These are phyloP conservation scores for Stenotaenia linearis DNA, from an alignment of 2,888 invertebrate species.

Conservation along the genomic window DNA sequence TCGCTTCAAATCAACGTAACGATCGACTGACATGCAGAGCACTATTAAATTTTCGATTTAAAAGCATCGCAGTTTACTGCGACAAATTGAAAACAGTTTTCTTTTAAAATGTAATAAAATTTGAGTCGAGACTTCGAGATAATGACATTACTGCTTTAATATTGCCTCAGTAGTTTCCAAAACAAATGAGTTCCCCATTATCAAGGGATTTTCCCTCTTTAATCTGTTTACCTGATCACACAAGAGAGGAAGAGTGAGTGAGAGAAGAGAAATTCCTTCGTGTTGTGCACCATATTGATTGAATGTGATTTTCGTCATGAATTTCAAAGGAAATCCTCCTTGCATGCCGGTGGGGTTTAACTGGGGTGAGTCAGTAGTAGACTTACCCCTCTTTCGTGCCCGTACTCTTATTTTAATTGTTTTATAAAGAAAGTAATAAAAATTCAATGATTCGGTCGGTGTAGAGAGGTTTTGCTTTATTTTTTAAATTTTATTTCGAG, in stretches of 20 bases:
- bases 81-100: slow-evolving; percentile 1
- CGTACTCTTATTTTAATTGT: background rate
- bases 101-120: slow-evolving; percentile 2
- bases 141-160: slow-evolving; percentile 2
- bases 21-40: background rate
- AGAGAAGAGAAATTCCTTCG: background rate
- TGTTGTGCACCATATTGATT: slow-evolving; percentile 6
- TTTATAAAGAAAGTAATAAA: background rate
- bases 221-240: slow-evolving; percentile 14
- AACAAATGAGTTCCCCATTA: slow-evolving; percentile 15
- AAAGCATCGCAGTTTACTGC: background rate
- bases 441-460: too few species aligned
- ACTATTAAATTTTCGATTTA: background rate
- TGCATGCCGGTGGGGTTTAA: slow-evolving; percentile 9
- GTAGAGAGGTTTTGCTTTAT: too few species aligned
- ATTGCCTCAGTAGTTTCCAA: background rate
- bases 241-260: background rate
- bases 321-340: background rate
- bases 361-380: background rate
- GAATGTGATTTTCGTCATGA: slow-evolving; percentile 11
- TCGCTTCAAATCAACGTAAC: background rate
- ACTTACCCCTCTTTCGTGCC: background rate
- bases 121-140: background rate
- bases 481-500: too few species aligned
- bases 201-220: slow-evolving; percentile 4